Base-by-base conservation (phyloP, 2,797 vertebrate species). In the Trachops cirrhosus region DNA sequence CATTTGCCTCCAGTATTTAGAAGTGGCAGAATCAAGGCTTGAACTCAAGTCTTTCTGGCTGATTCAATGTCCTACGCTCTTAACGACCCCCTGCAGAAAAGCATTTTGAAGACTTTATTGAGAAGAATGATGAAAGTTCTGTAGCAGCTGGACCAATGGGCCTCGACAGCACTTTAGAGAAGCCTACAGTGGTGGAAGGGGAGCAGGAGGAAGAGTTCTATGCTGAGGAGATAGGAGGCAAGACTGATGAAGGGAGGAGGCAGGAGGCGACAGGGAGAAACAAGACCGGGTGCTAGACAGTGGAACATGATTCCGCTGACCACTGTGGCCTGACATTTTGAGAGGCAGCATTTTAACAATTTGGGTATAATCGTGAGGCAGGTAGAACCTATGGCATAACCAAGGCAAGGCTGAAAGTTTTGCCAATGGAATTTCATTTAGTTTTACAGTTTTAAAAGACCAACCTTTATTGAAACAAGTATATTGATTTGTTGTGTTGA, bases 401-500 rank as follows among this genome's bases (percentile, higher is more conserved):
- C 39, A 48, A 48, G 48, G 22, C 34, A 52, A 37, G 7, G 19
- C 2, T 39, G 48, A 78, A 44, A n/a, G 34, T 22, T 67, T 50
- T 92, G 9, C 48, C 64, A 67, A 48, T 52, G 32, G 4, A 37
- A 75, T 87, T 92, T 88, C 1, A 22, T 75, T 93, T 89, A 26
- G 64, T 84, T 70, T 95, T 54, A 48, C 14, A 52, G n/a, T 87
- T 95, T 68, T 59, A 67, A 88, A 92, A 82, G 32, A 46, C 86
- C 64, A 91, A 46, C 14, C 11, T 84, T 67, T 22, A 73, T 74
- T 86, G 24, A 62, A 89, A 83, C 75, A 52, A 74, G 67, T 57
- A 52, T 59, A 73, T 50, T 54, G 24, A 84, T 89, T 90, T 78
- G 54, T 78, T 95, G 37, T 83, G 74, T 64, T 34, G 50, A 83